Percentiles rank a stretch among this genome's conserved stretches.
Evolutionary conservation across 2,888 invertebrate genomes (phyloP).

Genomic region (Clostera curtula): DNA sequence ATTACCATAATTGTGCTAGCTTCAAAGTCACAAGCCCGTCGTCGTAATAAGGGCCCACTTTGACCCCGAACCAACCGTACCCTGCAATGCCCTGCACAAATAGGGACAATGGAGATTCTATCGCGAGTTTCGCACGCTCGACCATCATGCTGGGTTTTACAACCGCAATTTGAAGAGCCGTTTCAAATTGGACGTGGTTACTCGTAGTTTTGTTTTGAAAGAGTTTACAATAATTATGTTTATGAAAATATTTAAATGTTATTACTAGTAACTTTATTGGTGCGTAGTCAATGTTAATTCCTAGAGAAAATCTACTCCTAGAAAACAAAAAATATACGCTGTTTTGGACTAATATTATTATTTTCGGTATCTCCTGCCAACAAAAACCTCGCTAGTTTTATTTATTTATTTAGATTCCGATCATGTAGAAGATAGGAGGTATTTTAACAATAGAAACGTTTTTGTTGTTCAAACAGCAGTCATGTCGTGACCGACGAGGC

Average conservation of each 20-base stretch:
- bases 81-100: slow-evolving; percentile 41
- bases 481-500: slow-evolving; percentile 36
- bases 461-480: slow-evolving; percentile 27
- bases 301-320: too few species aligned
- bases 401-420: slow-evolving; percentile 2
- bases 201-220: slow-evolving; percentile 18
- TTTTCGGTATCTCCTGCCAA: too few species aligned
- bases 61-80: slow-evolving; percentile 46
- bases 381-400: too few species aligned
- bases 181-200: slow-evolving; percentile 26
- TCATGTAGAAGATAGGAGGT: slow-evolving; percentile 4
- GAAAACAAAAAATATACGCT: too few species aligned
- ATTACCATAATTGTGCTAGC: slow-evolving; percentile 43
- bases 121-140: slow-evolving; percentile 52
- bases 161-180: slow-evolving; percentile 30
- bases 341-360: too few species aligned
- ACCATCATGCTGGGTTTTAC: slow-evolving; percentile 32
- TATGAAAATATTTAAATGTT: too few species aligned
- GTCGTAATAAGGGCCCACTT: slow-evolving; percentile 48
- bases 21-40: slow-evolving; percentile 28
- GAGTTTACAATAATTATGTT: too few species aligned
- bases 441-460: slow-evolving; percentile 32
- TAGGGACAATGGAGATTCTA: slow-evolving; percentile 51
- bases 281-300: too few species aligned
- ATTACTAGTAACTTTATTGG: too few species aligned